A percentile compares a stretch with the other conserved stretches of the same genome.
Conservation (phyloP, 2,888 invertebrate species). For the Venusia cambrica region DNA sequence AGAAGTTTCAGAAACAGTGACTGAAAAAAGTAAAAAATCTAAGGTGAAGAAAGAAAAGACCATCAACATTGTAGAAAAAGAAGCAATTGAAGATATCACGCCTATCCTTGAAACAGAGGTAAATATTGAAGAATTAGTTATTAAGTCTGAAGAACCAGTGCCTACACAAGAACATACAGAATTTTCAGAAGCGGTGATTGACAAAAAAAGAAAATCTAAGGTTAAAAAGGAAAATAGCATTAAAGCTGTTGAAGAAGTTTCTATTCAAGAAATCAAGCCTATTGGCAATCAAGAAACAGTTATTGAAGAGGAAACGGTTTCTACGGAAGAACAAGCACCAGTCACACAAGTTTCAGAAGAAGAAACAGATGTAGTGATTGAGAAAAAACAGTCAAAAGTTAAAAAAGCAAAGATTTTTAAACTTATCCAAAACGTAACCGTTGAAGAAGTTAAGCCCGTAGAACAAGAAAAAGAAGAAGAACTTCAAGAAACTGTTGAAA, state of each 20-base stretch:
- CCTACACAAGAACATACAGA: slow-evolving; percentile 3
- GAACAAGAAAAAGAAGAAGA: slow-evolving; percentile 20
- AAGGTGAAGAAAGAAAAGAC: slow-evolving; percentile 9
- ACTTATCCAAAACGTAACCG: slow-evolving; percentile 39
- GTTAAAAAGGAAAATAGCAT: slow-evolving; percentile 14
- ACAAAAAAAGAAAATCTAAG: slow-evolving; percentile 18
- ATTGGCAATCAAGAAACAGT: slow-evolving; percentile 42
- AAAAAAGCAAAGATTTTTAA: slow-evolving; percentile 31
- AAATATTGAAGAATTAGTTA: background rate
- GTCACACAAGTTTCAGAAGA: slow-evolving; percentile 58
- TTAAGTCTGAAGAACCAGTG: background rate
- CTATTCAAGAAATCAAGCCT: slow-evolving; percentile 30
- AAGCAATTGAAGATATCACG: background rate
- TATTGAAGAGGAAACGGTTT: slow-evolving; percentile 53
- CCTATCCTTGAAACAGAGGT: background rate
- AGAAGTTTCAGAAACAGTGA: slow-evolving; percentile 1
- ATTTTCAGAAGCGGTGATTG: slow-evolving; percentile 7
- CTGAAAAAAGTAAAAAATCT: slow-evolving; percentile 8
- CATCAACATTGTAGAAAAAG: slow-evolving; percentile 1
- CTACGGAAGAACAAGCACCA: slow-evolving; percentile 39
- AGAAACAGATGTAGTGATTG: slow-evolving; percentile 55
- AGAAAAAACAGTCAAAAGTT: slow-evolving; percentile 38
- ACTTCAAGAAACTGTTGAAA: slow-evolving; percentile 32
- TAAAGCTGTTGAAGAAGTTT: slow-evolving; percentile 16
- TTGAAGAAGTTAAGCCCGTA: slow-evolving; percentile 12